A percentile compares a stretch with the other conserved stretches of the same genome.
Evolutionary conservation across 2,888 invertebrate species (phyloP).

Genomic region (Cataglyphis albicans): DNA sequence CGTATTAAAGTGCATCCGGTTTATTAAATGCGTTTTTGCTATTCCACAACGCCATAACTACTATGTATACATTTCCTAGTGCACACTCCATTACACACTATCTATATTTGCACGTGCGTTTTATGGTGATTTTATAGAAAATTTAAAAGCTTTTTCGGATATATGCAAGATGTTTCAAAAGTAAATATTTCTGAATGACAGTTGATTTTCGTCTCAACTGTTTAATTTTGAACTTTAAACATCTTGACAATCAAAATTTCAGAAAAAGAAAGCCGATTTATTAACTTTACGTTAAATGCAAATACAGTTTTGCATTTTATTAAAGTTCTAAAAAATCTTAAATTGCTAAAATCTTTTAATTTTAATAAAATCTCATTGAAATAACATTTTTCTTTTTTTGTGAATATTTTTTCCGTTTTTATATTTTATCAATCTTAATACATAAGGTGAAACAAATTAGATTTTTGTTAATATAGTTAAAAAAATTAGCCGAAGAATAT

Average conservation of each 20-base stretch:
- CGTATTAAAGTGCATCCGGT: slow-evolving; percentile 45
- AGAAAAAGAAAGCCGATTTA: neutral
- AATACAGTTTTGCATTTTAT: neutral
- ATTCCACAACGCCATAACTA: slow-evolving; percentile 46
- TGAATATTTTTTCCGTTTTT: neutral
- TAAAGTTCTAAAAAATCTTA: neutral
- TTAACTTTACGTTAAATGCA: neutral
- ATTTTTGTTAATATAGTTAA: neutral
- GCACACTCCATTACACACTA: slow-evolving; percentile 32
- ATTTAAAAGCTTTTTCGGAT: slow-evolving; percentile 19
- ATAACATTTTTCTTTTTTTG: neutral
- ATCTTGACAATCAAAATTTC: neutral
- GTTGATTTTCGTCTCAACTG: neutral
- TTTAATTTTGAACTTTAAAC: slow-evolving; percentile 14
- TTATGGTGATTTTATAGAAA: slow-evolving; percentile 11
- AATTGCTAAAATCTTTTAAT: neutral
- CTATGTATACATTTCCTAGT: slow-evolving; percentile 40
- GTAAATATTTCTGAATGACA: neutral
- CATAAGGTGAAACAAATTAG: neutral
- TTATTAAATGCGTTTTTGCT: slow-evolving; percentile 58
- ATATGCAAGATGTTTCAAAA: neutral
- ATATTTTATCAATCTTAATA: neutral
- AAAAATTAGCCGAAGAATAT: slow-evolving; percentile 1
- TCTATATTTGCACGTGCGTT: slow-evolving; percentile 29
- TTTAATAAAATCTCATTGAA: neutral